phyloP scores from a whole-genome alignment of 2,113 vertebrate species.

The Hiodon tergisus region DNA sequence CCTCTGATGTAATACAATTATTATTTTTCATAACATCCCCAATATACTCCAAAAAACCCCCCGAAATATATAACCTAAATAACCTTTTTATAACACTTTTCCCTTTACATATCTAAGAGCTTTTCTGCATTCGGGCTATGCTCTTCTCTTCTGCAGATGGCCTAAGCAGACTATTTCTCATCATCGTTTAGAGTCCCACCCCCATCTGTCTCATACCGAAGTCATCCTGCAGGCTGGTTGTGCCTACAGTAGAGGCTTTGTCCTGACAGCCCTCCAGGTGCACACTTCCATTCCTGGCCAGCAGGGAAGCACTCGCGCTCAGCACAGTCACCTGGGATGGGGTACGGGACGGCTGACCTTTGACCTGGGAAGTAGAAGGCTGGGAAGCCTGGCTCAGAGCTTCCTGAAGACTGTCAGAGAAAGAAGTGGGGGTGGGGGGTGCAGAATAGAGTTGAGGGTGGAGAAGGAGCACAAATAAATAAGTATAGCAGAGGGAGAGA shows the following conservation, averaged over 20 bases:
- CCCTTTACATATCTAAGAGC: neutral
- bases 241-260: conserved; percentile 85
- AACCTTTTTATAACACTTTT: no score
- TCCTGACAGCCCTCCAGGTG: conserved; percentile 93
- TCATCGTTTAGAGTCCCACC: neutral
- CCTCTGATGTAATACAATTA: no score
- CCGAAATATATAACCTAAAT: no score
- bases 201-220: conserved; percentile 71
- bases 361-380: conserved; percentile 81
- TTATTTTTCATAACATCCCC: no score
- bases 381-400: conserved; percentile 89
- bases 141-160: neutral
- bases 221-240: conserved; percentile 92
- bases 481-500: conserved; percentile 2
- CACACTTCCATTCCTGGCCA: conserved; percentile 98
- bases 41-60: no score
- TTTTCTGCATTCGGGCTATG: neutral
- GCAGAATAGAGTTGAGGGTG: conserved; percentile 47
- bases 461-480: neutral
- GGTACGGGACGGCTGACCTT: conserved; percentile 85
- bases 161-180: neutral
- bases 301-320: conserved; percentile 92
- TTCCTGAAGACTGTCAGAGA: conserved; percentile 94
- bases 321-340: conserved; percentile 91
- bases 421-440: conserved; percentile 58